Evolutionary conservation across 2,113 vertebrate species (phyloP).

Genomic region (Leiothrix lutea): DNA sequence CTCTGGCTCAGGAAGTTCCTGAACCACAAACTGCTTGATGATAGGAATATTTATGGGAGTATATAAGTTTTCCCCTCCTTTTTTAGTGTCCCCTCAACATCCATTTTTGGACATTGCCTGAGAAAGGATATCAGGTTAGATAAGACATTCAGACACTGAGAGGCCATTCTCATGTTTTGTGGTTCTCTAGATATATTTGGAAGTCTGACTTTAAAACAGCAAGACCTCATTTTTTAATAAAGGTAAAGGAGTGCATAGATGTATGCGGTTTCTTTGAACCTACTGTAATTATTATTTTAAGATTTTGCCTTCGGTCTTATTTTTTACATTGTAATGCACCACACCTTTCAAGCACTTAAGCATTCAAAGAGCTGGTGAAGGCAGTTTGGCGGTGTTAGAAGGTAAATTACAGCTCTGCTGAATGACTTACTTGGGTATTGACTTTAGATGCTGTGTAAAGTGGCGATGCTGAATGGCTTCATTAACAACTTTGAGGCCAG

Average conservation of each 20-base stretch:
- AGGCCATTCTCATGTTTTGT: neutral
- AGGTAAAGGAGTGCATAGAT: neutral
- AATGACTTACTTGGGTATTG: neutral
- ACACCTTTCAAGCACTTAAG: neutral
- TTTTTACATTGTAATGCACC: slow-evolving; percentile 19
- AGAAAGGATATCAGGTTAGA: neutral
- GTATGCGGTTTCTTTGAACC: slow-evolving; percentile 20
- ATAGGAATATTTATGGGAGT: neutral
- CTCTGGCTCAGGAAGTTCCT: neutral
- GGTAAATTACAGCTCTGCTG: neutral
- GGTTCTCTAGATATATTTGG: neutral
- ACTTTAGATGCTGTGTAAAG: neutral
- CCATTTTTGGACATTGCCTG: neutral
- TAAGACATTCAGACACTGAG: neutral
- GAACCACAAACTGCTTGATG: neutral
- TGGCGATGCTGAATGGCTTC: neutral
- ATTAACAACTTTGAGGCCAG: neutral
- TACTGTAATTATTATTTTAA: slow-evolving; percentile 20
- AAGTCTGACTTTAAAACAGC: neutral
- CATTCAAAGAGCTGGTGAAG: slow-evolving; percentile 16
- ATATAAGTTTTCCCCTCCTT: neutral
- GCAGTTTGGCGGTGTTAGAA: neutral
- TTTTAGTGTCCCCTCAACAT: neutral
- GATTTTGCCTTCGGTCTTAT: slow-evolving; percentile 27
- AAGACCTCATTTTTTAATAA: slow-evolving; percentile 1